These are phyloP conservation scores for Dolichomitus sp. DNA, from an alignment of 2,888 invertebrate genomes.

Conservation along the genomic window DNA sequence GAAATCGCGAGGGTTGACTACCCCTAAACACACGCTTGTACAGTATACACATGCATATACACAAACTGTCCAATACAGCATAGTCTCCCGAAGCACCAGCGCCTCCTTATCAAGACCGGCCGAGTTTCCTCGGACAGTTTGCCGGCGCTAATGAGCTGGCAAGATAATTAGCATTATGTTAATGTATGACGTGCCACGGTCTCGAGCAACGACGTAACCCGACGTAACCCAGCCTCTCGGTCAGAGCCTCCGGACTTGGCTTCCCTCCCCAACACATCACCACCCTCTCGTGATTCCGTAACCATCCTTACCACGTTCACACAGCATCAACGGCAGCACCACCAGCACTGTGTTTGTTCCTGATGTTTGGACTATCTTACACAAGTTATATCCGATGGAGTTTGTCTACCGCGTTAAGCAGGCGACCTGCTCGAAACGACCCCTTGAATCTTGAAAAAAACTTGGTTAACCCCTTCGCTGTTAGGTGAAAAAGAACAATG, in stretches of 20 bases:
- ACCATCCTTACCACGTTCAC: constrained; percentile 59
- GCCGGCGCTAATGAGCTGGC: constrained; percentile 85
- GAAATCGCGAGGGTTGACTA: constrained; percentile 36
- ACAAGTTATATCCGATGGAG: constrained; percentile 64
- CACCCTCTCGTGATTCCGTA: constrained; percentile 38
- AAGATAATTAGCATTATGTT: constrained; percentile 86
- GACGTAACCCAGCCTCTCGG: constrained; percentile 79
- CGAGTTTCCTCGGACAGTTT: constrained; percentile 85
- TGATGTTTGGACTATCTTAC: constrained; percentile 81
- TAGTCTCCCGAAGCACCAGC: constrained; percentile 29
- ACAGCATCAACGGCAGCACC: constrained; percentile 61
- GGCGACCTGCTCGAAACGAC: too few relatives aligned
- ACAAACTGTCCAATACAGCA: constrained; percentile 45
- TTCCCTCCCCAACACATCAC: constrained; percentile 12
- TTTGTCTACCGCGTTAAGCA: too few relatives aligned
- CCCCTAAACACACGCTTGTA: constrained; percentile 63
- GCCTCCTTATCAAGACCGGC: constrained; percentile 83
- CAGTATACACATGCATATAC: constrained; percentile 67
- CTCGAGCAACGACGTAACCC: constrained; percentile 71
- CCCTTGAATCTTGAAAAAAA: not conserved
- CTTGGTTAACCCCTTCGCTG: not conserved
- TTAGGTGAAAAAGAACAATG: not conserved
- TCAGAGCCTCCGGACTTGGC: constrained; percentile 69
- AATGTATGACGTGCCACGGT: constrained; percentile 82
- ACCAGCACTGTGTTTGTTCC: constrained; percentile 76